Evolutionary conservation across 2,797 vertebrate genomes (phyloP).

Genomic region (Coregonus suidteri): DNA sequence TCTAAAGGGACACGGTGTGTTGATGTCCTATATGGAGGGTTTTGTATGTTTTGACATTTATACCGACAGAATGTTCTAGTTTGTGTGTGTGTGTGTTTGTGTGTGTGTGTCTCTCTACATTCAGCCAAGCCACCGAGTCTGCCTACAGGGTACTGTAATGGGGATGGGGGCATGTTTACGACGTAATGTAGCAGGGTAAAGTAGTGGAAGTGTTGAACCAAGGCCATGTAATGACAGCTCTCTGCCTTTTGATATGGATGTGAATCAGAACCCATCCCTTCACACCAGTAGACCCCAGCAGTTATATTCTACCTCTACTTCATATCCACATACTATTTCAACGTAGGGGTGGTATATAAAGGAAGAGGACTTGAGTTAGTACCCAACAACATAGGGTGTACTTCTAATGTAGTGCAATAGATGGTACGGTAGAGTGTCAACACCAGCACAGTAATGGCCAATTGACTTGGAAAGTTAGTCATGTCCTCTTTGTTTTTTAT

Average conservation of each 20-base stretch:
- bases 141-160: slow-evolving; percentile 11
- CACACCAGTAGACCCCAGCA: slow-evolving; percentile 32
- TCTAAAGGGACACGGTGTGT: background rate
- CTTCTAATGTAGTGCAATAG: too few species aligned
- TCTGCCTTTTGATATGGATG: slow-evolving; percentile 74
- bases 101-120: slow-evolving; percentile 10
- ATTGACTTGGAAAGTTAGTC: background rate
- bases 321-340: background rate
- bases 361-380: background rate
- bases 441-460: background rate
- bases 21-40: background rate
- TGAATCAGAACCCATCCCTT: slow-evolving; percentile 12
- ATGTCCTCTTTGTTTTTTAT: too few species aligned
- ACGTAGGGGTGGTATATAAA: background rate
- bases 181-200: slow-evolving; percentile 54
- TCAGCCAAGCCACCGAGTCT: slow-evolving; percentile 30
- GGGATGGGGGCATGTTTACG: slow-evolving; percentile 59
- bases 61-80: background rate
- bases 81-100: slow-evolving; percentile 43
- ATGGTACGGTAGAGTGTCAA: background rate
- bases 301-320: background rate
- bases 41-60: background rate
- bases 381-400: background rate
- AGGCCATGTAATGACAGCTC: slow-evolving; percentile 58
- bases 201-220: slow-evolving; percentile 66